A percentile compares a stretch with the other conserved stretches of the same genome.
Evolutionary conservation across 2,797 vertebrate species (phyloP).

Genomic region (Channa striata): DNA sequence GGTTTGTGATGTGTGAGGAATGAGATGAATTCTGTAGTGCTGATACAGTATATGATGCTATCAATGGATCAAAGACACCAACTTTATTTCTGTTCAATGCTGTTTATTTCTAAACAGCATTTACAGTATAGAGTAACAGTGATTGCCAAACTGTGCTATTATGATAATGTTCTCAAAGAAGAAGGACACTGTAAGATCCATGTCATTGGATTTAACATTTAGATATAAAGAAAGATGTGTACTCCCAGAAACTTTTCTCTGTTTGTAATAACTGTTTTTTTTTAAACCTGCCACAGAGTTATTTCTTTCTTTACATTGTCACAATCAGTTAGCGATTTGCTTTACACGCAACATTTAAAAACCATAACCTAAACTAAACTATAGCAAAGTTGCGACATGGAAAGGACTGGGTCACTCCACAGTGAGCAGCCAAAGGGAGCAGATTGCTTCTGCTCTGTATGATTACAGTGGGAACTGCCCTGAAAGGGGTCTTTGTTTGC

Average conservation of each 20-base stretch:
- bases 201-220: neutral
- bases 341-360: conserved; percentile 48
- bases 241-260: neutral
- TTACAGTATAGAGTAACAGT: neutral
- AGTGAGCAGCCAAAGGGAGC: conserved; percentile 78
- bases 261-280: neutral
- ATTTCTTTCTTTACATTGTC: no score
- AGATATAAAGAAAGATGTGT: neutral
- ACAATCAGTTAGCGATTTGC: conserved; percentile 10
- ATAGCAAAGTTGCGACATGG: conserved; percentile 41
- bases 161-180: no score
- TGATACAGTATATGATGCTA: neutral
- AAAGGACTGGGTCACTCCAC: conserved; percentile 77
- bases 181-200: no score
- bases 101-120: neutral
- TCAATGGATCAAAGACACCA: neutral
- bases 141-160: no score
- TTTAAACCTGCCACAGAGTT: no score
- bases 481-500: conserved; percentile 83
- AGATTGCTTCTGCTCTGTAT: conserved; percentile 82
- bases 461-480: conserved; percentile 69
- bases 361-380: conserved; percentile 40
- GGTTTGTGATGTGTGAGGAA: conserved; percentile 16
- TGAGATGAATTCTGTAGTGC: neutral
- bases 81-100: no score